Evolutionary conservation across 2,797 vertebrate genomes (phyloP), one percentile per base, ranked within the genome.

Genomic region (Chaenodraco wilsoni): DNA sequence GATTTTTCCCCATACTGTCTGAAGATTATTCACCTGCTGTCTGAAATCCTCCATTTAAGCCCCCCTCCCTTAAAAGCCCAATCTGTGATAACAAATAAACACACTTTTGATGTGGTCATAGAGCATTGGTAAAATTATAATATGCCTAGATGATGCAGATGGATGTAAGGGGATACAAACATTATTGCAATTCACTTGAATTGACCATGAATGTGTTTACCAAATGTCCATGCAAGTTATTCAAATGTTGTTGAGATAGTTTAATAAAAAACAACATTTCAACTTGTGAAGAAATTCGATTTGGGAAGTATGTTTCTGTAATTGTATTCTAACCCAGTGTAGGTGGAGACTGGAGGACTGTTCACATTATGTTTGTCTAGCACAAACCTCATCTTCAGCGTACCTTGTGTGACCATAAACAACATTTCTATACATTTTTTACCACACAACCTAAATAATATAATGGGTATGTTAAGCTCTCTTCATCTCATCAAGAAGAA

Each of bases 401-500:
- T 54, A 21, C 12, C 40, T 11, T 37, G 31, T 55, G 27, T 27
- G 27, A 27, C 27, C 27, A 27, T 5, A 27, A 27, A 27, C 27
- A 27, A 27, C 4, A 5, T 27, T 27, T 27, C 27, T 27, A 27
- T 27, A 27, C 27, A 27, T 27, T 27, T 27, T 43, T 44, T 21
- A 9, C 57, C 13, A 60, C 14, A 60, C n/a, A 79, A 33, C 4
- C 46, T 59, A 23, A 33, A 40, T 23, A 56, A 33, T 54, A 21
- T 50, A 51, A 45, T 41, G 2, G 52, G 15, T 43, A 9, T 68
- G 61, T 74, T 67, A 27, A 52, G 12, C 59, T 67, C 16, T 43
- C 16, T 21, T 48, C 9, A 31, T 64, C 41, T 59, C 27, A 80
- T 69, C 5, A 67, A 60, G 78, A 49, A 44, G n/a, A 65, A 64